phyloP scores from a whole-genome alignment of 2,888 invertebrate species.

The Calameuta filiformis region DNA sequence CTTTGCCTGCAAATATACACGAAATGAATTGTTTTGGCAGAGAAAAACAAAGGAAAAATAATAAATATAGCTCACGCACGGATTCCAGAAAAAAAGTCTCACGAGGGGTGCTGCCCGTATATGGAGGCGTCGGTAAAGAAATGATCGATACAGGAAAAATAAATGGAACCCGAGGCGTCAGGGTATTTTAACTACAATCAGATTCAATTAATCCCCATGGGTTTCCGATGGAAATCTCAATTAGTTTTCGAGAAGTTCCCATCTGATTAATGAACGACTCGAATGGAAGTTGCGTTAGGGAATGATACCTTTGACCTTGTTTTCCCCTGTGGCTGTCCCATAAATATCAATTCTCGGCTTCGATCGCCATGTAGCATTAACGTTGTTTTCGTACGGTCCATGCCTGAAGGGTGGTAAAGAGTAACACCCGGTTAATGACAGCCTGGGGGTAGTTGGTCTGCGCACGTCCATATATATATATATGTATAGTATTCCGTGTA shows the following conservation, averaged over 20 bases:
- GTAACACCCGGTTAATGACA: slow-evolving; percentile 22
- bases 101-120: neutral
- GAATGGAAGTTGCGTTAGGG: neutral
- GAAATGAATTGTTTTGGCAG: neutral
- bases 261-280: neutral
- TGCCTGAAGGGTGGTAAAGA: slow-evolving; percentile 6
- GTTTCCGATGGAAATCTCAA: neutral
- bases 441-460: slow-evolving; percentile 17
- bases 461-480: slow-evolving; percentile 2
- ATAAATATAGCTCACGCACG: neutral
- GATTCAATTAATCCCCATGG: neutral
- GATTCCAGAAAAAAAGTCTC: neutral
- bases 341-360: neutral
- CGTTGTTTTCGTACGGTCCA: slow-evolving; percentile 17
- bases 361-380: slow-evolving; percentile 1
- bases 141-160: neutral
- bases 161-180: neutral
- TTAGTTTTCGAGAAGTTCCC: neutral
- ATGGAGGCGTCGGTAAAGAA: neutral
- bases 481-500: neutral
- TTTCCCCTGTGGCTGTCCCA: neutral
- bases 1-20: neutral
- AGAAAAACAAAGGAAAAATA: neutral
- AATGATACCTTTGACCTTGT: neutral
- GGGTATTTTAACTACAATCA: neutral